phyloP scores from a whole-genome alignment of 2,797 vertebrate species.

The Micropoecilia bifurca region DNA sequence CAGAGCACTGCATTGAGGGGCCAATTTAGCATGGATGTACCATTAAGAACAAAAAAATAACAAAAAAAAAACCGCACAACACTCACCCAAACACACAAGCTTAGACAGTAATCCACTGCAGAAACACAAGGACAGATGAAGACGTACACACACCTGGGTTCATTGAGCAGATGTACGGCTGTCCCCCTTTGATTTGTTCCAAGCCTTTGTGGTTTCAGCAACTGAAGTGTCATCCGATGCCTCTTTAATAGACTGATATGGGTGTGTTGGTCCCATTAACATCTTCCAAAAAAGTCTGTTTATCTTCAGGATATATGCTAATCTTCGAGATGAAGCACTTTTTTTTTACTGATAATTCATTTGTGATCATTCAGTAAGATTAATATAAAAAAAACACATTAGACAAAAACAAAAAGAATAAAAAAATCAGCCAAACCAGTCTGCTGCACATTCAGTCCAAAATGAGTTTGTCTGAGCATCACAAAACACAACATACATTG shows the following conservation, averaged over 20 bases:
- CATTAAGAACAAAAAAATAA: slow-evolving; percentile 75
- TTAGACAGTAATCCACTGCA: slow-evolving; percentile 35
- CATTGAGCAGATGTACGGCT: slow-evolving; percentile 39
- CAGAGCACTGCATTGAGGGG: slow-evolving; percentile 81
- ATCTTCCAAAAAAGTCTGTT: slow-evolving; percentile 27
- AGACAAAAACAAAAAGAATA: not conserved
- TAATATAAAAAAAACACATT: not conserved
- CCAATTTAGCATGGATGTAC: slow-evolving; percentile 80
- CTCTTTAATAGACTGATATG: slow-evolving; percentile 48
- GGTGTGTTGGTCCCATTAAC: slow-evolving; percentile 53
- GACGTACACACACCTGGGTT: slow-evolving; percentile 45
- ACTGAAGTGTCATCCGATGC: slow-evolving; percentile 53
- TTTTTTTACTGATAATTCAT: slow-evolving; percentile 8
- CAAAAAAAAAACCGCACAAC: slow-evolving; percentile 41
- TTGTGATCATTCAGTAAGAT: slow-evolving; percentile 1
- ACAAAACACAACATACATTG: not conserved
- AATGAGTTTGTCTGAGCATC: not conserved
- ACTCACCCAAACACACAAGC: slow-evolving; percentile 47
- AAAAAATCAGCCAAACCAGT: not conserved
- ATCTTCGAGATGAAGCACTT: not conserved
- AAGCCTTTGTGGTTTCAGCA: slow-evolving; percentile 49
- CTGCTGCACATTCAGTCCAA: not conserved
- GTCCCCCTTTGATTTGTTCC: slow-evolving; percentile 51
- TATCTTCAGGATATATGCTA: slow-evolving; percentile 12
- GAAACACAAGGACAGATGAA: slow-evolving; percentile 30